Percentiles rank a stretch among this genome's conserved stretches.
Conservation (phyloP, 2,888 invertebrate genomes). For the Ecdyonurus torrentis region DNA sequence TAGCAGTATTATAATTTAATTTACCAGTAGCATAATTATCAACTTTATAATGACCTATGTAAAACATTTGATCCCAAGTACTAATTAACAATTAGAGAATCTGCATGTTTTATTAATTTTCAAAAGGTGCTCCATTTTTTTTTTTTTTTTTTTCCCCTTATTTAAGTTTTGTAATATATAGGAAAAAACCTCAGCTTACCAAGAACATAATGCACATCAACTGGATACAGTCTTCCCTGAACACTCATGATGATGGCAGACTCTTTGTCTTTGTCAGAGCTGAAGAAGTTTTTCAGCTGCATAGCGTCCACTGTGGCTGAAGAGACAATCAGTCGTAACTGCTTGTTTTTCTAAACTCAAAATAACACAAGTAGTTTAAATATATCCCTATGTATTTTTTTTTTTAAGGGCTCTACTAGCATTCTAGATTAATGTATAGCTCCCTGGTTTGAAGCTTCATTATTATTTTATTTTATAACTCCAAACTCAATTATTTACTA, state of each 20-base stretch:
- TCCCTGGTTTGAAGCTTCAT: too few relatives aligned
- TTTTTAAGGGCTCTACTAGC: too few relatives aligned
- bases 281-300: slow-evolving; percentile 61
- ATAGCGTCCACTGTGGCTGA: slow-evolving; percentile 95
- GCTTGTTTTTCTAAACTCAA: slow-evolving; percentile 49
- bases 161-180: not conserved
- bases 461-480: too few relatives aligned
- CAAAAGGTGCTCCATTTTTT: not conserved
- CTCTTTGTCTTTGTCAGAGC: slow-evolving; percentile 28
- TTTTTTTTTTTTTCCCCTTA: not conserved
- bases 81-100: not conserved
- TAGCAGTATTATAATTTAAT: not conserved
- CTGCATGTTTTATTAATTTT: not conserved
- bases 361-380: too few relatives aligned
- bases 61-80: not conserved
- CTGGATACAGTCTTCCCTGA: slow-evolving; percentile 75
- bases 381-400: too few relatives aligned
- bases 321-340: slow-evolving; percentile 69
- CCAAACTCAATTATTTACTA: too few relatives aligned
- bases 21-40: too few relatives aligned
- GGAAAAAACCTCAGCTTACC: slow-evolving; percentile 26
- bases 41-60: too few relatives aligned
- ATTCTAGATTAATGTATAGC: too few relatives aligned
- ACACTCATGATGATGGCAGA: slow-evolving; percentile 71
- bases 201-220: slow-evolving; percentile 65